Base-by-base conservation (phyloP, 92 coral and sea anemone species). In the Palythoa grandis region DNA sequence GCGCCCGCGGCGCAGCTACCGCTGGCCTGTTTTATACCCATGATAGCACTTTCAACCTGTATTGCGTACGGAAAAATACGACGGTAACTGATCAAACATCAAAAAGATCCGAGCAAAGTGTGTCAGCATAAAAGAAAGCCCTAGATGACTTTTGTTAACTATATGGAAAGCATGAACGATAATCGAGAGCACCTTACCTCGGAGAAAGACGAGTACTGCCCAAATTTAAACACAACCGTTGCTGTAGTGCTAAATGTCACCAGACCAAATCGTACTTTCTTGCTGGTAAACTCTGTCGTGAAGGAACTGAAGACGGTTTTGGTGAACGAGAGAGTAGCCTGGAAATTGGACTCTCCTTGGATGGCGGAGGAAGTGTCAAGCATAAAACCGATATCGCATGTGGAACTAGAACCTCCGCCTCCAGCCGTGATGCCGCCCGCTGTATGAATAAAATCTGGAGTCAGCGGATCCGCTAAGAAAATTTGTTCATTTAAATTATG, bases 321-420 rank as follows among this genome's bases (percentile, higher is more conserved):
- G 23, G 84, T 79, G 67, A 90, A 90, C 5, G 74, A 25, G 2
- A 90, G 85, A 29, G 88, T 35, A 14, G 87, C 69, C 52, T 90
- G 74, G 56, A 90, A 90, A 80, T 90, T 87, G 0, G 88, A 87
- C 9, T 87, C 93, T 66, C 93, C 90, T 38, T 89, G 85, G 54
- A 90, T 57, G 47, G 71, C 65, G 22, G 90, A 76, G 37, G 93
- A 90, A 11, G 85, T 83, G 84, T 90, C 93, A 39, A 90, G 82
- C 93, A 90, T 90, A 25, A 90, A 87, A 17, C 88, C 93, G 7
- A 90, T 84, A 78, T 90, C 93, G 38, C 90, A 90, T 7, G 90
- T 24, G 53, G 70, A 48, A 38, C 65, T 63, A 7, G 78, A n/a
- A 2, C 3, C 7, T 2, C 35, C 78, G 1, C 57, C 78, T 38